Evolutionary conservation across 2,113 vertebrate species (phyloP).

Genomic region (Aphyosemion australe): DNA sequence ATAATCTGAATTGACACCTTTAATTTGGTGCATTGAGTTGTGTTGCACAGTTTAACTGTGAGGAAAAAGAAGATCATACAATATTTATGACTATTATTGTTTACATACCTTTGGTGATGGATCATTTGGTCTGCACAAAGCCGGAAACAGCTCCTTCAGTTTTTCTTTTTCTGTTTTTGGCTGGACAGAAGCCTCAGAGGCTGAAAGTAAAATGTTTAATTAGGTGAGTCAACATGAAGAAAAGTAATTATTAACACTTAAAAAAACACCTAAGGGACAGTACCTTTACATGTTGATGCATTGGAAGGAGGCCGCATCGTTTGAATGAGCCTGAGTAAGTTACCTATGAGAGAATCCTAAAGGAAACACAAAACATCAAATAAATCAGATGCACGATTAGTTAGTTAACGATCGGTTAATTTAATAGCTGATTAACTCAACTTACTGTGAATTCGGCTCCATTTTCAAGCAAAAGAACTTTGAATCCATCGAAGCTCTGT

Average conservation of each 20-base stretch:
- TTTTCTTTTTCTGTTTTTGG: constrained; percentile 88
- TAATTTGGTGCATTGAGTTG: background rate
- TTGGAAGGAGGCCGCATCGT: constrained; percentile 93
- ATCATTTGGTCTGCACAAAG: constrained; percentile 89
- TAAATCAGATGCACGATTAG: background rate
- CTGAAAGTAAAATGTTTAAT: constrained; percentile 21
- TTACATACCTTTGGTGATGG: constrained; percentile 82
- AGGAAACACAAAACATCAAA: background rate
- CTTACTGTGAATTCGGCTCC: constrained; percentile 96
- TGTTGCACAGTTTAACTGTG: background rate
- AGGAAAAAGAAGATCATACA: background rate
- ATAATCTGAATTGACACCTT: background rate
- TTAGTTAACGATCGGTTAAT: no score
- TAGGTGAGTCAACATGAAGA: background rate
- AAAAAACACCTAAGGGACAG: background rate
- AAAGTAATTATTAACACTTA: no score
- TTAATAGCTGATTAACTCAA: rapidly evolving
- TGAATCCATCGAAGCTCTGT: constrained; percentile 88
- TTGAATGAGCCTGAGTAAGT: constrained; percentile 94
- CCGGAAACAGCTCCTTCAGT: constrained; percentile 92
- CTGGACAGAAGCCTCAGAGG: constrained; percentile 72
- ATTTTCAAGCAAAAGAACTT: constrained; percentile 86
- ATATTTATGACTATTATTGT: background rate
- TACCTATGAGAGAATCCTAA: constrained; percentile 93
- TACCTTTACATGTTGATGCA: constrained; percentile 85